A percentile compares a stretch with the other conserved stretches of the same genome.
These are phyloP conservation scores for Synanthedon myopaeformis DNA, from an alignment of 2,888 invertebrate genomes.

Conservation along the genomic window DNA sequence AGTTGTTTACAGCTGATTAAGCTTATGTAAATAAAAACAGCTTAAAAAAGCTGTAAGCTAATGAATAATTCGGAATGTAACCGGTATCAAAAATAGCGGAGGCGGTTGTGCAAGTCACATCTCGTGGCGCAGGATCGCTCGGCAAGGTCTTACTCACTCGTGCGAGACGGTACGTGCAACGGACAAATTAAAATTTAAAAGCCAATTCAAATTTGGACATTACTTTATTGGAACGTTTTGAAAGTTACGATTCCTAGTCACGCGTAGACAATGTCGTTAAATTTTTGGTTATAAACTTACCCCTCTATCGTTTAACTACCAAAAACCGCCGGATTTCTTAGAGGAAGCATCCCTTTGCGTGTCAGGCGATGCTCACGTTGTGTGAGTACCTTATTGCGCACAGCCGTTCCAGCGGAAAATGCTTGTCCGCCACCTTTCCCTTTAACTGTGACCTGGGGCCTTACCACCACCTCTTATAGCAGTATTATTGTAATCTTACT, in stretches of 20 bases:
- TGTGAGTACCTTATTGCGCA: too few relatives aligned
- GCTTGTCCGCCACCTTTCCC: too few relatives aligned
- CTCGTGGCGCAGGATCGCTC: conserved; percentile 43
- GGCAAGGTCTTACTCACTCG: conserved; percentile 50
- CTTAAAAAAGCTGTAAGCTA: neutral
- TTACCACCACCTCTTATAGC: too few relatives aligned
- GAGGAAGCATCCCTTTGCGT: too few relatives aligned
- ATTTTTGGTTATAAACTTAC: conserved; percentile 1
- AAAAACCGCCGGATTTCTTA: too few relatives aligned
- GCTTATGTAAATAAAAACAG: neutral
- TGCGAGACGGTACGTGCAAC: conserved; percentile 50
- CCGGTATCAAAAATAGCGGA: conserved; percentile 45
- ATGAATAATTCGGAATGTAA: conserved; percentile 1
- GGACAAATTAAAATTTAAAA: conserved; percentile 8
- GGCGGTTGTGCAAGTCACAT: conserved; percentile 60
- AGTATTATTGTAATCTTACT: too few relatives aligned
- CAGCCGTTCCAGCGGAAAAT: too few relatives aligned
- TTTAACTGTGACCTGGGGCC: too few relatives aligned
- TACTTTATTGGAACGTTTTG: neutral
- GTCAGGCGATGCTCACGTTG: too few relatives aligned
- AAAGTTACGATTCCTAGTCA: neutral
- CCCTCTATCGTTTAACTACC: too few relatives aligned
- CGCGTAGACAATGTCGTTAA: neutral
- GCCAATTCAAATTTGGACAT: conserved; percentile 15
- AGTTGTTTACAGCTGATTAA: too few relatives aligned